phyloP scores from a whole-genome alignment of 2,888 invertebrate species.

The Pycnomerus fuliginosus region DNA sequence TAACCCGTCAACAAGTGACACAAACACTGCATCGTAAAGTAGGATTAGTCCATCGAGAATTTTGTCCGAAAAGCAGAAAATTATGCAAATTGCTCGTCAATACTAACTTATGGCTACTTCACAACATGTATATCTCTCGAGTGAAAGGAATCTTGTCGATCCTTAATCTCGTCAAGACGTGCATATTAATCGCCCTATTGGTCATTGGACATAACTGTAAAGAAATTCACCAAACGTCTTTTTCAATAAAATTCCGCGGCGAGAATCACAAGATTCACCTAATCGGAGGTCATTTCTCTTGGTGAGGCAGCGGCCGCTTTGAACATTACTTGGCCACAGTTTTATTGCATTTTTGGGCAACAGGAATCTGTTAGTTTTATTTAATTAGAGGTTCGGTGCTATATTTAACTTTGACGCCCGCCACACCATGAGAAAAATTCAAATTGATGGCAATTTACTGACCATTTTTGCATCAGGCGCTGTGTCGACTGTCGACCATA shows the following conservation, averaged over 20 bases:
- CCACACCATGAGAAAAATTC: no score
- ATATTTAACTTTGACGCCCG: conserved; percentile 22
- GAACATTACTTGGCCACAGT: conserved; percentile 22
- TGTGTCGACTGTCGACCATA: no score
- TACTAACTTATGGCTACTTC: conserved; percentile 18
- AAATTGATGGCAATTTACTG: no score
- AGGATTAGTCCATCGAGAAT: no score
- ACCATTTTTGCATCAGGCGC: no score
- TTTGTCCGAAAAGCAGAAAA: conserved; percentile 14
- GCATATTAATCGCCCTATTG: conserved; percentile 12
- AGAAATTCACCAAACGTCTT: conserved; percentile 25
- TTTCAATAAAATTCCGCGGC: conserved; percentile 27
- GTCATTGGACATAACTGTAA: conserved; percentile 14
- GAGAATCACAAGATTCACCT: conserved; percentile 23
- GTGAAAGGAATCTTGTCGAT: conserved; percentile 26
- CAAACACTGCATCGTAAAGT: no score
- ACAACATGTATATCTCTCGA: conserved; percentile 9
- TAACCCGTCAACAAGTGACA: conserved; percentile 13
- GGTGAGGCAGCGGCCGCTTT: conserved; percentile 26
- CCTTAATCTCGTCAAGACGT: conserved; percentile 13
- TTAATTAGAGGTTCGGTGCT: conserved; percentile 26
- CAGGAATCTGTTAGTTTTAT: conserved; percentile 28
- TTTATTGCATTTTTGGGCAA: conserved; percentile 31
- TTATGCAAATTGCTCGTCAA: conserved; percentile 21
- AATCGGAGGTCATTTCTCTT: conserved; percentile 28